Base-by-base conservation (phyloP, 2,113 vertebrate species). In the Chelonoidis abingdonii region DNA sequence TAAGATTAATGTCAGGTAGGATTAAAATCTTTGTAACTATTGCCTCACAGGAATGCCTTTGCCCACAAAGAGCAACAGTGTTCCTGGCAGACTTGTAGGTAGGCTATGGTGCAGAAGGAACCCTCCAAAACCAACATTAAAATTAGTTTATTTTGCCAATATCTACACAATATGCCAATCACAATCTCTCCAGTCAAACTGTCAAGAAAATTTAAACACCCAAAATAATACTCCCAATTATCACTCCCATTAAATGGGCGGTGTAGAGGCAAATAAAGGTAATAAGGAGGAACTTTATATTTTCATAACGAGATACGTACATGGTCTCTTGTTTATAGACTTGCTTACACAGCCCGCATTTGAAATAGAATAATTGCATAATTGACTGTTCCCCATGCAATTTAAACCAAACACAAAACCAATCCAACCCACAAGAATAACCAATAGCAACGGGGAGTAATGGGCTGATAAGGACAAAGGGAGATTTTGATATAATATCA, bases 401-500 rank as follows among this genome's bases (percentile, higher is more conserved):
- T 80, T 80, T 82, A 84, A 35, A 72, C 17, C 24, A 56, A 72
- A 72, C 65, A 2, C 25, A 83, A 38, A 21, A 53, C 31, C 29
- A 47, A 89, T 35, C 4, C 1, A 94, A 86, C 87, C 38, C 29
- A 84, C 50, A 41, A 83, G 76, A 94, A 56, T 69, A 75, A 89
- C 24, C 56, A 86, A 27, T 19, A 89, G 5, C 76, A 72, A 50
- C 90, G 80, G 50, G 91, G 88, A 56, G 9, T 72, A 72, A 72
- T 22, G 19, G 76, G 83, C 29, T 84, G 50, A 92, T 83, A 59
- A 95, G 69, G 87, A 93, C 88, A 94, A 93, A 57, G 27, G 89
- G 19, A 27, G 78, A 27, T 88, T 95, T 90, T 89, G 44, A 91
- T 96, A 75, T 83, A 96, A 89, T 89, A 17, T 1, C 59, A 92